Percentiles rank a stretch among this genome's conserved stretches.
Evolutionary conservation across 2,888 invertebrate genomes (phyloP).

Genomic region (Theretra japonica): DNA sequence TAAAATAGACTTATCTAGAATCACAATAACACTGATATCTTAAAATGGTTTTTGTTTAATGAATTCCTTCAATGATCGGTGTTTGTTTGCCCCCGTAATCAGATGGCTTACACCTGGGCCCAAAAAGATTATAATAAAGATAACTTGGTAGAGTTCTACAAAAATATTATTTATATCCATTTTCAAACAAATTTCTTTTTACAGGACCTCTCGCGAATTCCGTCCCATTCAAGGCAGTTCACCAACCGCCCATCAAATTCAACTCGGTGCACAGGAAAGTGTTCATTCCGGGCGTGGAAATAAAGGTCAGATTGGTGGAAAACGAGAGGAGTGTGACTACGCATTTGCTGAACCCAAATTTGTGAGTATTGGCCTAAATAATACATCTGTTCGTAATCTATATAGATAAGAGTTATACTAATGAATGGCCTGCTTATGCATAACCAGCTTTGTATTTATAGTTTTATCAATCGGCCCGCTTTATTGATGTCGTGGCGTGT

Average conservation of each 20-base stretch:
- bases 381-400: slow-evolving; percentile 7
- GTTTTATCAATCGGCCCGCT: no score
- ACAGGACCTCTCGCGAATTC: slow-evolving; percentile 56
- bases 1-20: no score
- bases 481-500: no score
- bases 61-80: no score
- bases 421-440: slow-evolving; percentile 1
- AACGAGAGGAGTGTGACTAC: slow-evolving; percentile 93
- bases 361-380: slow-evolving; percentile 85
- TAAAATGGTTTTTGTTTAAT: no score
- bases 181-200: slow-evolving; percentile 42
- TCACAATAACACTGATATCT: no score
- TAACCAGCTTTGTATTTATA: slow-evolving; percentile 6
- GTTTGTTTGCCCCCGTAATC: no score
- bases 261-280: slow-evolving; percentile 90
- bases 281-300: slow-evolving; percentile 92
- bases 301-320: slow-evolving; percentile 90
- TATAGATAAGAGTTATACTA: neutral
- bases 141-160: no score
- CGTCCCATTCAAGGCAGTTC: slow-evolving; percentile 87
- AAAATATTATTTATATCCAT: neutral
- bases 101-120: no score
- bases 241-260: slow-evolving; percentile 89
- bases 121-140: no score
- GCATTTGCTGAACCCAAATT: slow-evolving; percentile 94